phyloP scores from a whole-genome alignment of 1,140 invertebrate species.

The Drosophila teissieri region DNA sequence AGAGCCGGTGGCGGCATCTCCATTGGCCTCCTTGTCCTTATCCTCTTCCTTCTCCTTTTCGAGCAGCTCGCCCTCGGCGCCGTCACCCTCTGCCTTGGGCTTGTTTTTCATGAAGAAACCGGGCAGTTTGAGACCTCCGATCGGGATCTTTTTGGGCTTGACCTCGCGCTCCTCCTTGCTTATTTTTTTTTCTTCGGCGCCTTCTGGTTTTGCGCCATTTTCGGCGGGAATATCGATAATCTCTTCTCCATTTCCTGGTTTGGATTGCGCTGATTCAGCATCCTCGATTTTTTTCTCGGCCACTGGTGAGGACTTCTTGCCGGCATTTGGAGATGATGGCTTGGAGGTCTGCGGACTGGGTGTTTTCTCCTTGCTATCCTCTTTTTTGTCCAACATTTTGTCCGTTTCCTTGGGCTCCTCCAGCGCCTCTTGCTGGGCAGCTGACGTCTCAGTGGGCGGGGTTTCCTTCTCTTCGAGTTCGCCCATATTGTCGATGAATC shows the following conservation, averaged over 20 bases:
- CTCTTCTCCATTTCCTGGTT: constrained; percentile 61
- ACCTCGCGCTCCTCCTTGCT: constrained; percentile 89
- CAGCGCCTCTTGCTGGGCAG: constrained; percentile 60
- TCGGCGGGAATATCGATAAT: constrained; percentile 82
- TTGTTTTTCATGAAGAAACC: constrained; percentile 91
- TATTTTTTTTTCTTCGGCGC: constrained; percentile 86
- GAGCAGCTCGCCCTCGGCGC: constrained; percentile 84
- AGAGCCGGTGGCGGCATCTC: constrained; percentile 39
- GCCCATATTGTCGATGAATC: constrained; percentile 59
- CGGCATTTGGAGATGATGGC: constrained; percentile 59
- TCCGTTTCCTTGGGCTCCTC: constrained; percentile 84
- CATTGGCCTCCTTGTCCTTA: constrained; percentile 62
- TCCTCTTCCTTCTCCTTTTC: constrained; percentile 81
- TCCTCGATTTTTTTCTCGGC: constrained; percentile 3
- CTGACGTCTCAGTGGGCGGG: constrained; percentile 70
- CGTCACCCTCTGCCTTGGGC: constrained; percentile 85
- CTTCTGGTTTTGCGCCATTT: constrained; percentile 68
- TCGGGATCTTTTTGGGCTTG: constrained; percentile 92
- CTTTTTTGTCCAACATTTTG: constrained; percentile 81
- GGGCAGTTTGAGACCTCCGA: constrained; percentile 92
- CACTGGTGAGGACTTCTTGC: constrained; percentile 48
- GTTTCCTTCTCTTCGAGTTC: constrained; percentile 84
- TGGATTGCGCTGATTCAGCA: constrained; percentile 9
- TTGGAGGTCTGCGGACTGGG: constrained; percentile 69
- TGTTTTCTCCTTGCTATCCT: constrained; percentile 61